phyloP scores from a whole-genome alignment of 1,140 invertebrate genomes.

The Tyrophagus putrescentiae region DNA sequence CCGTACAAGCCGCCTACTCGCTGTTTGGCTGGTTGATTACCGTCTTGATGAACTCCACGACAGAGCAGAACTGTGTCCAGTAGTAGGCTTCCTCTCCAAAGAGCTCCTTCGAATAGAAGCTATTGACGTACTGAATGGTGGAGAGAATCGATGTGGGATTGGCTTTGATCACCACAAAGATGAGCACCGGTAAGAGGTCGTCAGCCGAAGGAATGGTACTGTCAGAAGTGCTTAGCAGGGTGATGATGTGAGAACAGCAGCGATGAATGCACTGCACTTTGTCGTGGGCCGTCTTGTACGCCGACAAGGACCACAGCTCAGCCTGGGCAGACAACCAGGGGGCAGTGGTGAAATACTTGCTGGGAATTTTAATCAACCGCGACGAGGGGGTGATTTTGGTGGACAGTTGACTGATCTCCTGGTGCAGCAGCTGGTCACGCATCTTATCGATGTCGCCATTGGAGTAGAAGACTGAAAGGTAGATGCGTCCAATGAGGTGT shows the following conservation, averaged over 20 bases:
- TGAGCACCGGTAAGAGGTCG: conserved; percentile 87
- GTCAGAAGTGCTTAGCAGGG: conserved; percentile 58
- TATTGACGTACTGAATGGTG: conserved; percentile 88
- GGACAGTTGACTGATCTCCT: conserved; percentile 72
- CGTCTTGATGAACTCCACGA: conserved; percentile 93
- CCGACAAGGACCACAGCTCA: conserved; percentile 75
- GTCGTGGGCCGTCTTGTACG: conserved; percentile 83
- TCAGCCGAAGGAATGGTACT: conserved; percentile 81
- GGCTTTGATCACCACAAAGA: conserved; percentile 90
- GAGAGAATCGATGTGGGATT: conserved; percentile 89
- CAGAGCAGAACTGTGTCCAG: conserved; percentile 95
- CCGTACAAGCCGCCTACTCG: too few species aligned
- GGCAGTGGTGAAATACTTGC: conserved; percentile 67
- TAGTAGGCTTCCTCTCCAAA: conserved; percentile 88
- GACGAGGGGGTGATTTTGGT: conserved; percentile 62
- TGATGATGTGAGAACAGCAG: conserved; percentile 76
- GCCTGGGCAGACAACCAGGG: conserved; percentile 94
- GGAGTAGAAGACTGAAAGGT: conserved; percentile 81
- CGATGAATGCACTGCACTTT: conserved; percentile 76
- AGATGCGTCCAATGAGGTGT: conserved; percentile 65
- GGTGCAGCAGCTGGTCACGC: conserved; percentile 71
- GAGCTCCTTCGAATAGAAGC: conserved; percentile 67
- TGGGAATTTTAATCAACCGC: conserved; percentile 63
- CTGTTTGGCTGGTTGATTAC: conserved; percentile 42
- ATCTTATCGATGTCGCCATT: conserved; percentile 89